Conservation (phyloP, 2,888 invertebrate genomes). For the Stegana nigrithorax region DNA sequence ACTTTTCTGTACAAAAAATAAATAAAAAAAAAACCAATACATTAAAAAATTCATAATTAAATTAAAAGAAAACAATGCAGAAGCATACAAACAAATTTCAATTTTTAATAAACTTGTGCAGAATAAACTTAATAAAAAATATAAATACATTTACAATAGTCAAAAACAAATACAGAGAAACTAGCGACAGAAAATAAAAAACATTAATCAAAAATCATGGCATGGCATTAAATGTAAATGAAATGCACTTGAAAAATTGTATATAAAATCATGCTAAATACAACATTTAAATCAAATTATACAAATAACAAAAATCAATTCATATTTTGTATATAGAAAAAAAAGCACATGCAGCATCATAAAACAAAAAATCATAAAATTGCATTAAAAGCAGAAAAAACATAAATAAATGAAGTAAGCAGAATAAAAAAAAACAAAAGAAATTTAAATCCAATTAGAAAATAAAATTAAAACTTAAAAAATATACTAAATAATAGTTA, state of each 20-base stretch:
- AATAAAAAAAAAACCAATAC: neutral
- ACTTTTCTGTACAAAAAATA: no score
- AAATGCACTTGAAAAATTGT: neutral
- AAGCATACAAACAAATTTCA: no score
- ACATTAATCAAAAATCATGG: no score
- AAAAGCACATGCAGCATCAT: neutral
- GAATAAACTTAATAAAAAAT: no score
- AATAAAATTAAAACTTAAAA: neutral
- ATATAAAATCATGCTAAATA: slow-evolving; percentile 28
- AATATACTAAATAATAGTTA: neutral
- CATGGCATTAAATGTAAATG: neutral
- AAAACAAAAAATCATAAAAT: slow-evolving; percentile 4
- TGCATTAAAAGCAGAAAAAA: neutral
- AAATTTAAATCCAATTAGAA: neutral
- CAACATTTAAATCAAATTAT: slow-evolving; percentile 28
- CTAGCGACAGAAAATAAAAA: no score
- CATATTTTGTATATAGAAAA: neutral
- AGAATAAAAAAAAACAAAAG: neutral
- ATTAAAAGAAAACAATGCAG: no score
- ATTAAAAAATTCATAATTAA: no score
- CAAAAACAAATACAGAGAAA: no score
- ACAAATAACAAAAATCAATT: slow-evolving; percentile 24
- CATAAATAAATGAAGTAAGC: neutral
- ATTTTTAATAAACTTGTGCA: no score
- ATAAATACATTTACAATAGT: no score